A percentile compares a stretch with the other conserved stretches of the same genome.
Conservation (phyloP, 2,888 invertebrate species). For the Chaitophorus viminalis region DNA sequence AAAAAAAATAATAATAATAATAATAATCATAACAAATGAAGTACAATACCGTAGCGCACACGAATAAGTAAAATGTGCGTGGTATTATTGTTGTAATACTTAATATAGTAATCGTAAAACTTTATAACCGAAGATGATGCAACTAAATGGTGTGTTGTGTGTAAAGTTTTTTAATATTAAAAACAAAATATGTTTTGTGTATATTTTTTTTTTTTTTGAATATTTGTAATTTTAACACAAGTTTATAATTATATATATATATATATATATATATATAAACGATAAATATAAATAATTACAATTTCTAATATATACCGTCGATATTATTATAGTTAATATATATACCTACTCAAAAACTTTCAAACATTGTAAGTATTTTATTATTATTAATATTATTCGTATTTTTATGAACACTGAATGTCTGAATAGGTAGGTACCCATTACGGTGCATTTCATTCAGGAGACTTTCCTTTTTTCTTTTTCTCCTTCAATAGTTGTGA, state of each 20-base stretch:
- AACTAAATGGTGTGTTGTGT: too few species aligned
- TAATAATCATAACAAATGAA: too few species aligned
- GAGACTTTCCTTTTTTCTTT: not conserved
- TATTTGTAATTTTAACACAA: not conserved
- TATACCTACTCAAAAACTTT: not conserved
- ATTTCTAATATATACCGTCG: too few species aligned
- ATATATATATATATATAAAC: too few species aligned
- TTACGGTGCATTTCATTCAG: not conserved
- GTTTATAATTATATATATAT: not conserved
- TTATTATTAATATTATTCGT: too few species aligned
- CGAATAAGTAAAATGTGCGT: too few species aligned
- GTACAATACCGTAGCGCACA: too few species aligned
- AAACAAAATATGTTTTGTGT: not conserved
- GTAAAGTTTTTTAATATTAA: not conserved
- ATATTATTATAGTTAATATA: too few species aligned
- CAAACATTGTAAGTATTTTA: not conserved
- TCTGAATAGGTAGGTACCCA: too few species aligned
- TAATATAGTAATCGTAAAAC: not conserved
- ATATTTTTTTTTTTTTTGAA: not conserved
- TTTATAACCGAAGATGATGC: not conserved
- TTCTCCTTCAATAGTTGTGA: not conserved
- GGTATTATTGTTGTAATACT: not conserved
- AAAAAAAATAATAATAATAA: too few species aligned
- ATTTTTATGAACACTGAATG: not conserved
- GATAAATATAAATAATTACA: too few species aligned